Percentiles rank a stretch among this genome's conserved stretches.
These are phyloP conservation scores for Chamaetylas fuelleborni DNA, from an alignment of 2,113 vertebrate species.

Conservation along the genomic window DNA sequence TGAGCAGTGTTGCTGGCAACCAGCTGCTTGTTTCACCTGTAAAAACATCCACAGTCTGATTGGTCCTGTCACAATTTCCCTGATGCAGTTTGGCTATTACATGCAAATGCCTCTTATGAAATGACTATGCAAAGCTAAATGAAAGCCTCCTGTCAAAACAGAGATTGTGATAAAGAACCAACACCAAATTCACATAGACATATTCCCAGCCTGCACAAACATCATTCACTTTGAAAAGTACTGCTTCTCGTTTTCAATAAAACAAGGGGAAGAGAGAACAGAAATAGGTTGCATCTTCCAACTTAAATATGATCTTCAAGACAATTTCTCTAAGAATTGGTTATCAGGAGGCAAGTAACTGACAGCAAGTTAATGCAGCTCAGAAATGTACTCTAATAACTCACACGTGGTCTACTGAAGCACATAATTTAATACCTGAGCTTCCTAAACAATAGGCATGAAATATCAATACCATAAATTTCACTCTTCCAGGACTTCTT, in stretches of 20 bases:
- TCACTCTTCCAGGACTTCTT: neutral
- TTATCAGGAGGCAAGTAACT: neutral
- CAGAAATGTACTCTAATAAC: neutral
- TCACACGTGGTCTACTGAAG: neutral
- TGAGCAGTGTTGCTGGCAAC: neutral
- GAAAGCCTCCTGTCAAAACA: slow-evolving; percentile 35
- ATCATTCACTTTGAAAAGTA: neutral
- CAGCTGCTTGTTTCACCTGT: neutral
- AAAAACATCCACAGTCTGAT: neutral
- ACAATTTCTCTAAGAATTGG: neutral
- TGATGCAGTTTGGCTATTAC: slow-evolving; percentile 8
- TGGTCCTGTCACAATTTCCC: slow-evolving; percentile 23
- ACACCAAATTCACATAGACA: neutral
- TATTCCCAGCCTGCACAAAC: neutral
- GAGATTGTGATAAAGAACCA: neutral
- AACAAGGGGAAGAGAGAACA: neutral
- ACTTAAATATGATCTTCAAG: neutral
- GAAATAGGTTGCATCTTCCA: neutral
- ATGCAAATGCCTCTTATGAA: slow-evolving; percentile 17
- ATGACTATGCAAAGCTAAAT: neutral
- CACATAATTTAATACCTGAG: neutral
- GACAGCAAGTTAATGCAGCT: neutral
- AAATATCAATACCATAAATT: neutral
- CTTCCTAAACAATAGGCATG: neutral
- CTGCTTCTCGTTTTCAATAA: neutral